These are phyloP conservation scores for Drosophila flavopinicola DNA, from an alignment of 2,888 invertebrate species.

Conservation along the genomic window DNA sequence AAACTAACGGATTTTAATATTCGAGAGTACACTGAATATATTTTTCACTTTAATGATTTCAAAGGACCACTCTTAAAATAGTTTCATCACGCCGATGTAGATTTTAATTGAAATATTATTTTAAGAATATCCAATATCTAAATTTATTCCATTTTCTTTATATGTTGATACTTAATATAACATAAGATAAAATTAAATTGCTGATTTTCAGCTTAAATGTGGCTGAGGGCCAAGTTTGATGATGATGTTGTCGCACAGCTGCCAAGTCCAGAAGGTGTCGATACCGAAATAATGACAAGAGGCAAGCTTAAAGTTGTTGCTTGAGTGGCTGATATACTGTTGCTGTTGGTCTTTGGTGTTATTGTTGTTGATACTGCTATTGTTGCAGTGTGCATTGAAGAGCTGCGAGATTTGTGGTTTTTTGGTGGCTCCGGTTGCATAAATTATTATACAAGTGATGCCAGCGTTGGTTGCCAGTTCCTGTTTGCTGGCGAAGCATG, in stretches of 20 bases:
- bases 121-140: no score
- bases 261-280: slow-evolving; percentile 6
- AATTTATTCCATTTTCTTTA: no score
- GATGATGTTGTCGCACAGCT: background rate
- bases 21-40: no score
- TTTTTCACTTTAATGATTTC: no score
- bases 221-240: background rate
- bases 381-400: slow-evolving; percentile 33
- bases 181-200: no score
- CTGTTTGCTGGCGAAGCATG: slow-evolving; percentile 14
- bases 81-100: no score
- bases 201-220: background rate
- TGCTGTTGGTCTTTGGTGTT: background rate
- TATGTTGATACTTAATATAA: no score
- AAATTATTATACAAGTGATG: slow-evolving; percentile 44
- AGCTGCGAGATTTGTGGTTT: slow-evolving; percentile 63
- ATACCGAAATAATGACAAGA: slow-evolving; percentile 4
- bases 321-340: slow-evolving; percentile 17
- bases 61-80: no score
- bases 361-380: background rate
- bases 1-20: no score
- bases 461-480: background rate
- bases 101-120: no score
- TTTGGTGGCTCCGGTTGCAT: slow-evolving; percentile 49
- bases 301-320: slow-evolving; percentile 40